These are phyloP conservation scores for Sinohyriopsis cumingii DNA, from an alignment of 2,888 invertebrate genomes.

Conservation along the genomic window DNA sequence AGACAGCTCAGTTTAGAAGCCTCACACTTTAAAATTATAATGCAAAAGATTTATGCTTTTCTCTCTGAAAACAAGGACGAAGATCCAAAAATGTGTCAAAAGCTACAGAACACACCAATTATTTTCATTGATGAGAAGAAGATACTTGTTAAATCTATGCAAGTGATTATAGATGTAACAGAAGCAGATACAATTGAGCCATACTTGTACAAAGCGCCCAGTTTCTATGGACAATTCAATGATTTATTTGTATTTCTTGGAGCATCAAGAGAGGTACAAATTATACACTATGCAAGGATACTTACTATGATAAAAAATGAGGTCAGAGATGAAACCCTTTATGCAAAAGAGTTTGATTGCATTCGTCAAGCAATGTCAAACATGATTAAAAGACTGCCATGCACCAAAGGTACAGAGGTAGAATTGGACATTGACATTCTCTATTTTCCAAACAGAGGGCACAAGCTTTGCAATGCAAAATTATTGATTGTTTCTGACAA, in stretches of 20 bases:
- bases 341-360: constrained; percentile 6
- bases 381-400: too few species aligned
- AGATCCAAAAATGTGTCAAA: too few species aligned
- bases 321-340: not conserved
- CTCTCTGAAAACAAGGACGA: too few species aligned
- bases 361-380: too few species aligned
- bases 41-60: too few species aligned
- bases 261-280: constrained; percentile 2
- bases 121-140: constrained; percentile 9
- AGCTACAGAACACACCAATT: constrained; percentile 4
- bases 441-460: constrained; percentile 5
- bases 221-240: constrained; percentile 16
- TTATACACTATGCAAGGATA: constrained; percentile 7
- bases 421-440: not conserved
- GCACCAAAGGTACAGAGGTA: too few species aligned
- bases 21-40: too few species aligned
- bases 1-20: too few species aligned
- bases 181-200: constrained; percentile 19
- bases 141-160: constrained; percentile 1
- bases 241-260: constrained; percentile 27
- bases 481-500: constrained; percentile 5
- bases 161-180: constrained; percentile 13
- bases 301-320: constrained; percentile 1
- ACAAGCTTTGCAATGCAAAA: constrained; percentile 2
- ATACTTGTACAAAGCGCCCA: constrained; percentile 23